A percentile compares a stretch with the other conserved stretches of the same genome.
phyloP scores from a whole-genome alignment of 2,888 invertebrate species.

The Synergus itoensis region DNA sequence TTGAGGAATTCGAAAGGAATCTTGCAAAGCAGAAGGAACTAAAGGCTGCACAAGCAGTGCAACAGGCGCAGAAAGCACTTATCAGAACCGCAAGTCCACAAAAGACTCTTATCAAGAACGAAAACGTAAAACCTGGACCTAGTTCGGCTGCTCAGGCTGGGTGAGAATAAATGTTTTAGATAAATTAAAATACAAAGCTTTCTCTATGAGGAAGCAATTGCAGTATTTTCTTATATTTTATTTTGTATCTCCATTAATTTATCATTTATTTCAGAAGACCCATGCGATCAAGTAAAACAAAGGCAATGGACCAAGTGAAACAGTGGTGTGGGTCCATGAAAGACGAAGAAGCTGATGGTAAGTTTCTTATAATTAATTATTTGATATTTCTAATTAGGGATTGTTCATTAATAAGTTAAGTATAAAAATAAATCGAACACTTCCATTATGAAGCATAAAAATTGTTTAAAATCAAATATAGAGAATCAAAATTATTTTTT shows the following conservation, averaged over 20 bases:
- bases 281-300: conserved; percentile 88
- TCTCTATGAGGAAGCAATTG: too few relatives aligned
- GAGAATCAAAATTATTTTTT: background rate
- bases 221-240: background rate
- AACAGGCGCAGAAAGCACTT: conserved; percentile 63
- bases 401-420: too few relatives aligned
- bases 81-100: conserved; percentile 57
- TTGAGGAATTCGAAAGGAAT: conserved; percentile 90
- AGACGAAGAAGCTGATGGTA: conserved; percentile 78
- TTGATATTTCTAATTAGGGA: background rate
- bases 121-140: conserved; percentile 72
- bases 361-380: conserved; percentile 47
- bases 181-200: too few relatives aligned
- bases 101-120: conserved; percentile 69
- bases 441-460: too few relatives aligned
- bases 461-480: background rate
- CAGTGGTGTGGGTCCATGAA: conserved; percentile 88
- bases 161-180: conserved; percentile 55
- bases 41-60: conserved; percentile 79
- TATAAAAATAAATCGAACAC: too few relatives aligned
- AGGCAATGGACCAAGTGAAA: conserved; percentile 90
- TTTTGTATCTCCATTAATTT: conserved; percentile 6
- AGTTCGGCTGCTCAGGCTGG: conserved; percentile 72
- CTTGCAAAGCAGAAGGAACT: conserved; percentile 87
- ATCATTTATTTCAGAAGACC: conserved; percentile 80